These are phyloP conservation scores for Micrasema minimum DNA, from an alignment of 1,140 invertebrate genomes.

Conservation along the genomic window DNA sequence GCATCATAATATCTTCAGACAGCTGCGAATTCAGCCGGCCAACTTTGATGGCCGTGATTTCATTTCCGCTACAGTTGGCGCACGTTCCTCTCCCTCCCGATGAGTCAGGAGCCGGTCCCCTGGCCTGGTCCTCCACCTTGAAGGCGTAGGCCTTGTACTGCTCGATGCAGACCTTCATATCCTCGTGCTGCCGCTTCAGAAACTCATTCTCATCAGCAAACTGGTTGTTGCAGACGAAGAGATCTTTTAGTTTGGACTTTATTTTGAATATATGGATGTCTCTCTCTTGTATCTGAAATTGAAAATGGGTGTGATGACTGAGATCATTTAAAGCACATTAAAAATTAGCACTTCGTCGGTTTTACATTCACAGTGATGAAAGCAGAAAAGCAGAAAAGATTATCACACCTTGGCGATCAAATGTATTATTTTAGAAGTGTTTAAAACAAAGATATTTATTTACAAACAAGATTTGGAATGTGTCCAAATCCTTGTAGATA, in stretches of 20 bases:
- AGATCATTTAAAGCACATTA: too few relatives aligned
- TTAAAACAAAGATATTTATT: too few relatives aligned
- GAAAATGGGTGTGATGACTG: neutral
- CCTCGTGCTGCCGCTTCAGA: constrained; percentile 45
- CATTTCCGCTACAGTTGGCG: constrained; percentile 39
- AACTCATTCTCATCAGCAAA: constrained; percentile 52
- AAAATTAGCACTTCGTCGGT: too few relatives aligned
- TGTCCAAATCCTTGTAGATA: too few relatives aligned
- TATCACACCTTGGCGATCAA: too few relatives aligned
- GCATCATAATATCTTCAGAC: constrained; percentile 70
- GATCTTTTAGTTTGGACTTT: constrained; percentile 44
- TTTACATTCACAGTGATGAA: too few relatives aligned
- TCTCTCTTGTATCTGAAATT: constrained; percentile 44
- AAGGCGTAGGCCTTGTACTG: constrained; percentile 44
- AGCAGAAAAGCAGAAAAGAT: too few relatives aligned
- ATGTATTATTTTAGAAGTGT: too few relatives aligned
- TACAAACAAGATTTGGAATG: too few relatives aligned
- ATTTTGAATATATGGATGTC: constrained; percentile 43
- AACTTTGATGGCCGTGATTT: constrained; percentile 40
- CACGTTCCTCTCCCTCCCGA: constrained; percentile 17
- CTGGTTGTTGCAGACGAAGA: constrained; percentile 46
- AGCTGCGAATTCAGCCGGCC: constrained; percentile 65
- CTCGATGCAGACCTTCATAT: constrained; percentile 49
- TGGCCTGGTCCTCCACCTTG: constrained; percentile 42
- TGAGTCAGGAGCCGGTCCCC: neutral